phyloP scores from a whole-genome alignment of 2,113 vertebrate genomes.

The Cheilinus undulatus region DNA sequence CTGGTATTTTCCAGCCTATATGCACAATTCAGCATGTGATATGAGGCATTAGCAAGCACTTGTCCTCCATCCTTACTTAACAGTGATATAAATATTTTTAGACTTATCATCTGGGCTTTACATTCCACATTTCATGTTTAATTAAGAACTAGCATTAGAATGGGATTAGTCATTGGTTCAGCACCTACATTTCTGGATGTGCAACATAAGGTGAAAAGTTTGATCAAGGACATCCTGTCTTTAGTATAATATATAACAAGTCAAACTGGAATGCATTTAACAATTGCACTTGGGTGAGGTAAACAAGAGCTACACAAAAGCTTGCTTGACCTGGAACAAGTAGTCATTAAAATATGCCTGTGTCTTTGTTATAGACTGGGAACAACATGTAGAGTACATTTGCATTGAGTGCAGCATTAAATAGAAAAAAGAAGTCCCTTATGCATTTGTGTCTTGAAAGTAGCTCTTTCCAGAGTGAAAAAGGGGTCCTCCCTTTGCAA shows the following conservation, averaged over 20 bases:
- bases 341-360: neutral
- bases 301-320: constrained; percentile 3
- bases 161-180: constrained; percentile 30
- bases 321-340: neutral
- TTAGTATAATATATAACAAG: neutral
- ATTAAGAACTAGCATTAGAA: neutral
- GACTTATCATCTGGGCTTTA: constrained; percentile 36
- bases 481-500: constrained; percentile 42
- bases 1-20: constrained; percentile 18
- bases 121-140: constrained; percentile 30
- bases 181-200: constrained; percentile 33
- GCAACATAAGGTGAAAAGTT: constrained; percentile 7
- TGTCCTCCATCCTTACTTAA: neutral
- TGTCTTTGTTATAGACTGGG: neutral
- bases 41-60: neutral
- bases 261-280: constrained; percentile 19
- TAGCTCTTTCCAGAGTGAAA: neutral
- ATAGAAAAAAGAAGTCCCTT: constrained; percentile 8
- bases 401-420: neutral
- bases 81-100: constrained; percentile 1
- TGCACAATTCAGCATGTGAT: constrained; percentile 3
- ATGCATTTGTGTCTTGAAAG: constrained; percentile 6
- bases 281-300: constrained; percentile 1
- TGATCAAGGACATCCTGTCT: constrained; percentile 2
- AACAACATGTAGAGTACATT: neutral